Evolutionary conservation across 2,888 invertebrate species (phyloP).

Genomic region (Cepaea hortensis): DNA sequence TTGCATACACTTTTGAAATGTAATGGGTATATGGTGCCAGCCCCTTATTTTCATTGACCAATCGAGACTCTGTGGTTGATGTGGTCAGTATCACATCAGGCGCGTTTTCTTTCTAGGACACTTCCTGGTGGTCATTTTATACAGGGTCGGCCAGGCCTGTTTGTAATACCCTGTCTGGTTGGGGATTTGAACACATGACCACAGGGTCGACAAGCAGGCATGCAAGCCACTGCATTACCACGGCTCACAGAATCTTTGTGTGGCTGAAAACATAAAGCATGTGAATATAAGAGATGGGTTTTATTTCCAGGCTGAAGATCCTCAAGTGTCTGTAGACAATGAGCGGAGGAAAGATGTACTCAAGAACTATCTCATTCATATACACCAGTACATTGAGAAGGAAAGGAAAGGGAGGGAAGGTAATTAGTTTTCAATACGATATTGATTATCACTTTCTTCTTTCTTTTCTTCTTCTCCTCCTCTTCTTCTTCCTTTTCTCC

Average conservation of each 20-base stretch:
- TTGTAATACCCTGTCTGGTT: too few species aligned
- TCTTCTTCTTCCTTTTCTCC: not conserved
- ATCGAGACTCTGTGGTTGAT: too few species aligned
- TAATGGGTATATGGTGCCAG: too few species aligned
- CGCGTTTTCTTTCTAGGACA: too few species aligned
- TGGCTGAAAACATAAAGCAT: not conserved
- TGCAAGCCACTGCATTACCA: too few species aligned
- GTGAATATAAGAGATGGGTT: not conserved
- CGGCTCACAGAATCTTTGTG: not conserved
- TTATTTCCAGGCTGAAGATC: slow-evolving; percentile 86
- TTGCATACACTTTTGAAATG: too few species aligned
- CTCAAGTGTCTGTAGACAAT: slow-evolving; percentile 92
- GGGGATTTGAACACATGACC: too few species aligned
- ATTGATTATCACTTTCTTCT: not conserved
- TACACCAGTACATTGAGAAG: slow-evolving; percentile 91
- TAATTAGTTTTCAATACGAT: not conserved
- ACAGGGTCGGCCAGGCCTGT: too few species aligned
- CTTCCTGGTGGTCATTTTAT: too few species aligned
- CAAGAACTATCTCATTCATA: slow-evolving; percentile 88
- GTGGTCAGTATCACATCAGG: too few species aligned
- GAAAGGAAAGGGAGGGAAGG: slow-evolving; percentile 93
- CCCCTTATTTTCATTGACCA: too few species aligned
- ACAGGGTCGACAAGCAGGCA: too few species aligned
- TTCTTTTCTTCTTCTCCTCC: not conserved
- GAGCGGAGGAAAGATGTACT: slow-evolving; percentile 91